Percentiles rank a stretch among this genome's conserved stretches.
Evolutionary conservation across 2,888 invertebrate genomes (phyloP).

Genomic region (Latheticus oryzae): DNA sequence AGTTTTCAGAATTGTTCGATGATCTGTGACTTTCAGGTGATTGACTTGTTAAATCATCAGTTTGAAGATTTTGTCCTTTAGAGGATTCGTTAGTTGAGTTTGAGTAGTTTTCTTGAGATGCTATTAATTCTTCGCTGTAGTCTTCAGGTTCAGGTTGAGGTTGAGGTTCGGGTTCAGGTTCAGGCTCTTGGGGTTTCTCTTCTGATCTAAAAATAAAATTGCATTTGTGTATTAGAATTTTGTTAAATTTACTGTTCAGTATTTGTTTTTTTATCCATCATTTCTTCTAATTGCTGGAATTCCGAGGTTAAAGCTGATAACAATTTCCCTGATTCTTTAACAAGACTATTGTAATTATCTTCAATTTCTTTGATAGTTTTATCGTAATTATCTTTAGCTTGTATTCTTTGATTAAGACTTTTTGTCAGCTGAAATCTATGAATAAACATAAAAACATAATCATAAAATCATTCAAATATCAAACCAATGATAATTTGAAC

Average conservation of each 20-base stretch:
- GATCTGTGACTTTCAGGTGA: no score
- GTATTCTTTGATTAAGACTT: constrained; percentile 50
- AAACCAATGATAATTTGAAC: constrained; percentile 60
- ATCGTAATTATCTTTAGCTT: constrained; percentile 57
- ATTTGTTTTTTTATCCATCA: constrained; percentile 60
- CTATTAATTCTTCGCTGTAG: no score
- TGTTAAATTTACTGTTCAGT: constrained; percentile 46
- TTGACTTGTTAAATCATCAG: no score
- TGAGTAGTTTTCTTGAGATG: no score
- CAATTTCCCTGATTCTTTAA: constrained; percentile 54
- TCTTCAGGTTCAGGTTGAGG: no score
- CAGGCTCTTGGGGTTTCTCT: no score
- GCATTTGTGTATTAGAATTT: not conserved
- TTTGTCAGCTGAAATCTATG: constrained; percentile 37
- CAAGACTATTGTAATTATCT: constrained; percentile 54
- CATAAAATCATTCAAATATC: constrained; percentile 25
- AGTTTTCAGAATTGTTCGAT: no score
- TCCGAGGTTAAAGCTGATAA: constrained; percentile 51
- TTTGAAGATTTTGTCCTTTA: no score
- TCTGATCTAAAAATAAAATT: not conserved
- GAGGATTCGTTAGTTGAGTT: no score
- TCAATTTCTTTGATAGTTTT: constrained; percentile 57
- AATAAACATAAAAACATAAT: constrained; percentile 8
- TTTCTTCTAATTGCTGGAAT: constrained; percentile 52
- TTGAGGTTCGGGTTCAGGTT: no score